These are phyloP conservation scores for Carettochelys insculpta DNA, from an alignment of 2,113 vertebrate genomes.

Conservation along the genomic window DNA sequence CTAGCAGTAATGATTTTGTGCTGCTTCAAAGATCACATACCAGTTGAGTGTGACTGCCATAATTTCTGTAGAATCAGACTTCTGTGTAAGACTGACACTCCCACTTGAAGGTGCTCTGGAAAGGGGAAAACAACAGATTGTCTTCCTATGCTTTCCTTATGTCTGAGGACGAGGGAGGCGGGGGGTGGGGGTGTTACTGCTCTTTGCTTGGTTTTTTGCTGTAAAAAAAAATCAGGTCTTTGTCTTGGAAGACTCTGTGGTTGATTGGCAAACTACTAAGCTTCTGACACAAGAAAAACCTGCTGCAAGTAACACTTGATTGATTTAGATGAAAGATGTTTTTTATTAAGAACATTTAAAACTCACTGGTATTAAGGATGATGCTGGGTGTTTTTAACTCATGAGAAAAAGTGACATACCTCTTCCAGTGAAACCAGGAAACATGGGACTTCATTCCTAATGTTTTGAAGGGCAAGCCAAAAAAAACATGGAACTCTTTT, in stretches of 20 bases:
- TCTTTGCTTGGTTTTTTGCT: background rate
- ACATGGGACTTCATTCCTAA: conserved; percentile 34
- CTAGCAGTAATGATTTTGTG: conserved; percentile 48
- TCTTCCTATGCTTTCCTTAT: background rate
- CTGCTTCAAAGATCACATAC: conserved; percentile 44
- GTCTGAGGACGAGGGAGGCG: background rate
- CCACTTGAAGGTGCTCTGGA: conserved; percentile 4
- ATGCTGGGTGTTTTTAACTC: conserved; percentile 18
- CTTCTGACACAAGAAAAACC: background rate
- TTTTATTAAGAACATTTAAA: conserved; percentile 1
- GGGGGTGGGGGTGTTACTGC: background rate
- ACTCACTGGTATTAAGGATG: background rate
- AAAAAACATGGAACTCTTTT: background rate
- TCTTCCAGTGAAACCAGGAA: background rate
- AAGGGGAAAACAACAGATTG: background rate
- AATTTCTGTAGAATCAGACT: conserved; percentile 19
- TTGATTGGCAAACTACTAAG: background rate
- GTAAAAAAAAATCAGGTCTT: background rate
- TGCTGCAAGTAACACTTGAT: conserved; percentile 1
- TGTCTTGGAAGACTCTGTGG: background rate
- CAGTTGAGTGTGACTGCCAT: conserved; percentile 30
- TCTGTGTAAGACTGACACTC: background rate
- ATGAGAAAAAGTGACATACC: conserved; percentile 14
- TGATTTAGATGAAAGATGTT: background rate
- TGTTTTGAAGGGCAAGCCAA: background rate